Conservation (phyloP, 1,140 invertebrate species). For the Listronotus oregonensis region DNA sequence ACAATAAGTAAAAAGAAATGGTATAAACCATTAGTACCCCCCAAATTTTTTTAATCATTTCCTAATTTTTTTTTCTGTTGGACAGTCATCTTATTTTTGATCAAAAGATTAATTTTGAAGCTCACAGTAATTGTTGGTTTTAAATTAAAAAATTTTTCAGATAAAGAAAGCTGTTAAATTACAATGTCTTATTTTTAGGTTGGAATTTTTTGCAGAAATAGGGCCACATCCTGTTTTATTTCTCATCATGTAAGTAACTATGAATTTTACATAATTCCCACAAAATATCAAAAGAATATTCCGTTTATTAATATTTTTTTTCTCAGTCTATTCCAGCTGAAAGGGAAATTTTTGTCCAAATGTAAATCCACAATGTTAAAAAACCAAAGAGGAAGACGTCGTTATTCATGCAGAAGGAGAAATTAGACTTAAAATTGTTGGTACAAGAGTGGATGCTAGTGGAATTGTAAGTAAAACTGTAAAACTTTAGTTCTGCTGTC, state of each 20-base stretch:
- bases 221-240: slow-evolving; percentile 99
- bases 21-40: no score
- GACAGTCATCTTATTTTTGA: no score
- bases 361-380: slow-evolving; percentile 96
- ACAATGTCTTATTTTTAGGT: slow-evolving; percentile 65
- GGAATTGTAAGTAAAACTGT: slow-evolving; percentile 74
- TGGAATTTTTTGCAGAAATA: slow-evolving; percentile 99
- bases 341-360: slow-evolving; percentile 99
- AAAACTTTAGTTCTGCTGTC: no score
- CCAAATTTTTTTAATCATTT: no score
- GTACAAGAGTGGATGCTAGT: slow-evolving; percentile 94
- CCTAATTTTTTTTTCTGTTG: no score
- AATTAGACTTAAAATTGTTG: slow-evolving; percentile 97
- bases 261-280: no score
- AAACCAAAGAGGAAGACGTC: slow-evolving; percentile 97
- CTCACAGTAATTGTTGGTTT: no score
- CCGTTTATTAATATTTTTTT: slow-evolving; percentile 27
- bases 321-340: slow-evolving; percentile 96
- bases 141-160: no score
- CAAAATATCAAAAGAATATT: no score
- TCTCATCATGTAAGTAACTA: slow-evolving; percentile 88
- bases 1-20: no score
- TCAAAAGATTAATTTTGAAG: no score
- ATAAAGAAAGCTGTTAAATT: no score
- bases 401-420: slow-evolving; percentile 98